Evolutionary conservation across 2,888 invertebrate species (phyloP).

Genomic region (Cheilosia grossa): DNA sequence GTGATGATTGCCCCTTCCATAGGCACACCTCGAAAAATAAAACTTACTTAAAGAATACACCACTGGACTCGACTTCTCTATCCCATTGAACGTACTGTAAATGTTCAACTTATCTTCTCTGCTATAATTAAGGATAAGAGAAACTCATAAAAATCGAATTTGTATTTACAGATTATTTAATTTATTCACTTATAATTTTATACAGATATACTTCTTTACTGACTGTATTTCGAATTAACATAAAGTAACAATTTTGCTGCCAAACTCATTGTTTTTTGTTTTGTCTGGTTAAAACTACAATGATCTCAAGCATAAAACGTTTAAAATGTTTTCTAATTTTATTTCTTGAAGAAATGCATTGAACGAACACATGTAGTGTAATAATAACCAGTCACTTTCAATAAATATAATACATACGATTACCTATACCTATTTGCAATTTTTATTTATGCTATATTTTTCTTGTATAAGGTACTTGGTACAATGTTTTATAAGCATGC

Average conservation of each 20-base stretch:
- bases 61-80: too few species aligned
- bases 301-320: conserved; percentile 8
- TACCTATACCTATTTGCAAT: neutral
- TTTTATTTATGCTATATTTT: neutral
- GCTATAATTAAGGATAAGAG: neutral
- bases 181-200: conserved; percentile 59
- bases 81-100: too few species aligned
- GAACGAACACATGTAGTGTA: conserved; percentile 33
- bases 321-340: conserved; percentile 7
- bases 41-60: too few species aligned
- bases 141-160: neutral
- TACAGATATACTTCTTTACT: conserved; percentile 36
- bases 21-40: too few species aligned
- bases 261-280: neutral
- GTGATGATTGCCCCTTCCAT: too few species aligned
- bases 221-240: conserved; percentile 4
- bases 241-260: neutral
- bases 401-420: conserved; percentile 18
- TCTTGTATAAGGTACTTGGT: conserved; percentile 51
- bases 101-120: neutral
- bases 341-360: conserved; percentile 2
- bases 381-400: conserved; percentile 9
- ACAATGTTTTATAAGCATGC: conserved; percentile 42
- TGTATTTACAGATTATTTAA: conserved; percentile 59
- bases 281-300: conserved; percentile 9